These are phyloP conservation scores for Drosophila mimica DNA, from an alignment of 2,888 invertebrate species.

Conservation along the genomic window DNA sequence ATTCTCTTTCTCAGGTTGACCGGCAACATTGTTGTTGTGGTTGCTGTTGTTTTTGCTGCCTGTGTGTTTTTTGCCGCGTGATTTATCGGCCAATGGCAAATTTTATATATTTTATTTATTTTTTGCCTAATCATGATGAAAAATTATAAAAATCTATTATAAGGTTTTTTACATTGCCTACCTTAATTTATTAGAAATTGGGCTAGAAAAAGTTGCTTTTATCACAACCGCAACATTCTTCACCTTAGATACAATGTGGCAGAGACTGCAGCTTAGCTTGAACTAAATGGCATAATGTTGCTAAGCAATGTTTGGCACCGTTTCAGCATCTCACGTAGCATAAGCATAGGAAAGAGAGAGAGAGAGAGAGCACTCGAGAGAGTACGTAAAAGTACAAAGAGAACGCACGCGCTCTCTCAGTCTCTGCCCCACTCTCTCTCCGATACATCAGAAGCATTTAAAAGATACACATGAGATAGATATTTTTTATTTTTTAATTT, in stretches of 20 bases:
- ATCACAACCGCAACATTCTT: neutral
- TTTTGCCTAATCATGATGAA: conserved; percentile 6
- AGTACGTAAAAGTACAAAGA: conserved; percentile 4
- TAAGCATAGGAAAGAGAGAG: conserved; percentile 6
- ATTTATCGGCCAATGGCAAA: conserved; percentile 27
- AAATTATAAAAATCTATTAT: neutral
- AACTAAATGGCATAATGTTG: neutral
- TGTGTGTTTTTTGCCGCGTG: neutral
- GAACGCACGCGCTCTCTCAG: conserved; percentile 70
- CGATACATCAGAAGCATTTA: conserved; percentile 56
- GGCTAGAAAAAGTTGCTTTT: conserved; percentile 37
- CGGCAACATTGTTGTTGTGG: neutral
- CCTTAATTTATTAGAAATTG: conserved; percentile 65
- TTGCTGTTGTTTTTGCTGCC: conserved; percentile 17
- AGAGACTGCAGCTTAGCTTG: neutral
- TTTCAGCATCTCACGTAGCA: neutral
- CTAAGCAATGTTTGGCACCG: neutral
- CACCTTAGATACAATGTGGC: conserved; percentile 1
- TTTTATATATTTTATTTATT: neutral
- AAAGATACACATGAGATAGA: conserved; percentile 58
- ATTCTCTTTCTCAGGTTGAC: neutral
- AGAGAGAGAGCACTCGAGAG: conserved; percentile 3
- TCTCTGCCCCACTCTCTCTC: neutral
- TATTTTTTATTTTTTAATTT: conserved; percentile 10
- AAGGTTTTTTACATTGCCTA: conserved; percentile 44